phyloP scores from a whole-genome alignment of 2,888 invertebrate genomes.

The Tetanocera ferruginea region DNA sequence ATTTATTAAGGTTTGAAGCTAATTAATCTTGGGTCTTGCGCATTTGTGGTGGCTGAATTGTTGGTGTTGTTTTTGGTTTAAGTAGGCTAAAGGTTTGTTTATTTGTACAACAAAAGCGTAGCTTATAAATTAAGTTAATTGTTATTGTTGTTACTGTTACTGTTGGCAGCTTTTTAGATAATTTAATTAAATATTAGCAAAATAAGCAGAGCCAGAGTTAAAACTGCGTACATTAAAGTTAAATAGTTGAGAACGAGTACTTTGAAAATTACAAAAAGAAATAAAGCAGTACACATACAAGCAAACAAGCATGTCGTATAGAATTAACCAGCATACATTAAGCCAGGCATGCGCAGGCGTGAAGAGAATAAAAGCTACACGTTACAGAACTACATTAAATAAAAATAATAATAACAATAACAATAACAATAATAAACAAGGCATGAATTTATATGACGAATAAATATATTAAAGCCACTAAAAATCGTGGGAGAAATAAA shows the following conservation, averaged over 20 bases:
- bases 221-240: no score
- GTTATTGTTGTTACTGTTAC: neutral
- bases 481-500: slow-evolving; percentile 35
- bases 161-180: neutral
- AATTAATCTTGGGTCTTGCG: neutral
- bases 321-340: neutral
- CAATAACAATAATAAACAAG: neutral
- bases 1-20: slow-evolving; percentile 11
- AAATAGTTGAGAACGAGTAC: neutral
- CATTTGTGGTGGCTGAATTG: neutral
- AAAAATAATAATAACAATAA: neutral
- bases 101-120: no score
- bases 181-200: neutral
- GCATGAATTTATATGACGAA: neutral
- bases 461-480: neutral
- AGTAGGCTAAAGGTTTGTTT: neutral
- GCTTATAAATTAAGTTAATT: neutral
- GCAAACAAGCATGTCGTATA: neutral
- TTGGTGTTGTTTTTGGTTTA: neutral
- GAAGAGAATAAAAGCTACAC: neutral
- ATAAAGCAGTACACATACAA: neutral
- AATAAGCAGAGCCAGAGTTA: neutral
- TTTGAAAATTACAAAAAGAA: neutral
- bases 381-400: neutral
- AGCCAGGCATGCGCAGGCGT: slow-evolving; percentile 1